phyloP scores from a whole-genome alignment of 2,888 invertebrate genomes.

The Hedychridium roseum region DNA sequence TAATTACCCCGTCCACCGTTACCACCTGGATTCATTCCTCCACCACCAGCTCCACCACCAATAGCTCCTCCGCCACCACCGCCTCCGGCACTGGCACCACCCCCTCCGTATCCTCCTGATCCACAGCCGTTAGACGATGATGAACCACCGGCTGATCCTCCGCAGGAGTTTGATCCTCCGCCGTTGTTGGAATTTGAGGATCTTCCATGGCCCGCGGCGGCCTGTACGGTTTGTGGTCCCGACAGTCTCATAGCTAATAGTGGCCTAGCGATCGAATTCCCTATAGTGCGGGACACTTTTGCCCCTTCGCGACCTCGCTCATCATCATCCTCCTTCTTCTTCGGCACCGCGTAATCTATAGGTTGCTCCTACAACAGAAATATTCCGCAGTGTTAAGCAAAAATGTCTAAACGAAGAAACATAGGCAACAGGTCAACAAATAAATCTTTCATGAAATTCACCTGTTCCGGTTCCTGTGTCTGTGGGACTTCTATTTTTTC shows the following conservation, averaged over 20 bases:
- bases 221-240: slow-evolving; percentile 52
- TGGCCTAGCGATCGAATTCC: slow-evolving; percentile 58
- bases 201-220: slow-evolving; percentile 78
- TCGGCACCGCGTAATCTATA: slow-evolving; percentile 88
- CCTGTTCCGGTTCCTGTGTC: slow-evolving; percentile 63
- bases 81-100: slow-evolving; percentile 62
- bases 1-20: slow-evolving; percentile 83
- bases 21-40: slow-evolving; percentile 80
- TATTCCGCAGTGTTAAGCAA: too few species aligned
- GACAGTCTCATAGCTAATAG: slow-evolving; percentile 57
- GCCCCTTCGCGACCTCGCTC: slow-evolving; percentile 67
- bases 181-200: slow-evolving; percentile 67
- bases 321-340: slow-evolving; percentile 75
- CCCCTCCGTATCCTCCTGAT: slow-evolving; percentile 6
- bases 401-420: too few species aligned
- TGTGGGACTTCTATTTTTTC: slow-evolving; percentile 57
- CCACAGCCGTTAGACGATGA: slow-evolving; percentile 29
- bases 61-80: slow-evolving; percentile 69
- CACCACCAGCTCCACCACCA: slow-evolving; percentile 72
- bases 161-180: slow-evolving; percentile 48
- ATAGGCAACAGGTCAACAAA: too few species aligned
- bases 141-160: too few species aligned
- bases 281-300: slow-evolving; percentile 53
- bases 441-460: too few species aligned
- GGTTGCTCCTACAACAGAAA: slow-evolving; percentile 86